phyloP scores from a whole-genome alignment of 2,888 invertebrate genomes.

The Philereme transversata region DNA sequence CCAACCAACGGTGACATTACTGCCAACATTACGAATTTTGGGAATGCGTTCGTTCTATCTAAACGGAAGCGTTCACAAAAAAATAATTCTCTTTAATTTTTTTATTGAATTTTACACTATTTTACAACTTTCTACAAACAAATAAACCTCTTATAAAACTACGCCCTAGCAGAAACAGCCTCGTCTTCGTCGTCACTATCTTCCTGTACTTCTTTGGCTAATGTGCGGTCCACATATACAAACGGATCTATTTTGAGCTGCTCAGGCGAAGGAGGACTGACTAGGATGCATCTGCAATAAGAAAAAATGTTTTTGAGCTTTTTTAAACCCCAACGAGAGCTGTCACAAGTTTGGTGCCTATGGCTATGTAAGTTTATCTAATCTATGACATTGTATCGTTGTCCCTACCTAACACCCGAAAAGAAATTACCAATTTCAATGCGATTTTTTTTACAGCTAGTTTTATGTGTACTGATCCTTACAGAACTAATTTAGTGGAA shows the following conservation, averaged over 20 bases:
- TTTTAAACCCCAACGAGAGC: neutral
- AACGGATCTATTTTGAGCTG: conserved; percentile 87
- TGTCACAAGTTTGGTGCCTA: no score
- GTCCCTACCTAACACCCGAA: no score
- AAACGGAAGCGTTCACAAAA: neutral
- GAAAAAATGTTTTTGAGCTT: neutral
- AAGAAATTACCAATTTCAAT: no score
- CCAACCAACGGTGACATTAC: neutral
- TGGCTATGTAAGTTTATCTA: no score
- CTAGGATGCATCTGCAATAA: conserved; percentile 83
- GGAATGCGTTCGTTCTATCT: neutral
- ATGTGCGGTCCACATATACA: conserved; percentile 68
- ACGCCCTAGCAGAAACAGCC: conserved; percentile 54
- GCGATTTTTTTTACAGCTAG: no score
- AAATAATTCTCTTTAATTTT: conserved; percentile 14
- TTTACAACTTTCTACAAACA: conserved; percentile 41
- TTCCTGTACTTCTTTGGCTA: conserved; percentile 67
- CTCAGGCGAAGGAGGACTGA: conserved; percentile 87
- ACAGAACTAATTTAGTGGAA: no score
- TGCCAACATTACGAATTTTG: conserved; percentile 4
- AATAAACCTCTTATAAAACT: conserved; percentile 29
- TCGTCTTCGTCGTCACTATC: conserved; percentile 77
- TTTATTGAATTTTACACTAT: conserved; percentile 24
- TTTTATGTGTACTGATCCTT: no score
- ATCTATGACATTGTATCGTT: no score